Percentiles rank a stretch among this genome's conserved stretches.
Conservation (phyloP, 2,113 vertebrate genomes). For the Pachypanchax playfairii region DNA sequence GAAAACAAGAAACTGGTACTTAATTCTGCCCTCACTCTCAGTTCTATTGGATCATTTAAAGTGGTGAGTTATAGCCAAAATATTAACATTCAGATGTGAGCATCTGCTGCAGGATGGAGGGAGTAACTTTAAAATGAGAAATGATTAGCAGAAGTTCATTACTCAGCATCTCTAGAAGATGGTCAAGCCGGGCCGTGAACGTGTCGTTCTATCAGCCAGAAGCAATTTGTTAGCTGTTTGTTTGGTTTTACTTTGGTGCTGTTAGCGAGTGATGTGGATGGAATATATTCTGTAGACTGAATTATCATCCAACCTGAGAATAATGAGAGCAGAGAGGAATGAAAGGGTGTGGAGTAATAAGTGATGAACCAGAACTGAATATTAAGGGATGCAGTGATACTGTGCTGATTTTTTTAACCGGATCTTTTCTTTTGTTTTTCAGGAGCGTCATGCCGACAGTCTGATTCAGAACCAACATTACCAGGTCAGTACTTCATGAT, state of each 20-base stretch:
- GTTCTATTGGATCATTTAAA: not conserved
- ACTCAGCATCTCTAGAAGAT: not conserved
- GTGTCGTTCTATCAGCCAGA: constrained; percentile 12
- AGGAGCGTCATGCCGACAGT: constrained; percentile 93
- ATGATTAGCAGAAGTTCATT: constrained; percentile 18
- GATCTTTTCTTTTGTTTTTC: constrained; percentile 58
- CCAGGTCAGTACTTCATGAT: constrained; percentile 81
- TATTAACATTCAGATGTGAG: not conserved
- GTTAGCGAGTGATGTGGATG: not conserved
- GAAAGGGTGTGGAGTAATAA: not conserved
- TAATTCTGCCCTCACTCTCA: not conserved
- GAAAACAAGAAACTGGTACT: too few relatives aligned
- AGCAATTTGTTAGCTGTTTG: not conserved
- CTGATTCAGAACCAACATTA: constrained; percentile 96
- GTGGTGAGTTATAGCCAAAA: not conserved
- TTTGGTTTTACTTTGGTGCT: not conserved
- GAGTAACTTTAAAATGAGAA: not conserved
- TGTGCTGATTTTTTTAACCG: too few relatives aligned
- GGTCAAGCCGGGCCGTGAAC: constrained; percentile 10
- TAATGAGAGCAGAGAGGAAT: not conserved
- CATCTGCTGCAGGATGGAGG: not conserved
- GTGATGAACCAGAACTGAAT: not conserved
- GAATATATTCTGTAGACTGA: not conserved
- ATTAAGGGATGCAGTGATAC: not conserved
- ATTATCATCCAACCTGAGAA: constrained; percentile 3